phyloP scores from a whole-genome alignment of 1,140 invertebrate genomes.

The Drosophila nigrodunni region DNA sequence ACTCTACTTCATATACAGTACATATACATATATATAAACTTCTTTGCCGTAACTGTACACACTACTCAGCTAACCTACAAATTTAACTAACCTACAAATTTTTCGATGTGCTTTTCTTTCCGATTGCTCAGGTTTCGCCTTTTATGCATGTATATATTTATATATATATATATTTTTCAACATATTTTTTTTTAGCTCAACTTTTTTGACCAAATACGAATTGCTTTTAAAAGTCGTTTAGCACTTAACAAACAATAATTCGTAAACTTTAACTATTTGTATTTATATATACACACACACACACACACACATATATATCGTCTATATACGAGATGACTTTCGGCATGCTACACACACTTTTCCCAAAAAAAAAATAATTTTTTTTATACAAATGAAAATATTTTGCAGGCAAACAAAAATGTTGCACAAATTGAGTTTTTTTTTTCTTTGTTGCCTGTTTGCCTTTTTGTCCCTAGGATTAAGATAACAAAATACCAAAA shows the following conservation, averaged over 20 bases:
- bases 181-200: constrained; percentile 39
- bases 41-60: constrained; percentile 58
- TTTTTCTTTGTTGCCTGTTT: constrained; percentile 28
- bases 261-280: constrained; percentile 17
- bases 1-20: constrained; percentile 1
- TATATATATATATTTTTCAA: constrained; percentile 9
- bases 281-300: no score
- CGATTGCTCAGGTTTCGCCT: constrained; percentile 53
- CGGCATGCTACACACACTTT: background rate
- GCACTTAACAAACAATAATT: constrained; percentile 46
- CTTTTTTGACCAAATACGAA: constrained; percentile 47
- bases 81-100: constrained; percentile 46
- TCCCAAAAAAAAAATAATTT: constrained; percentile 1
- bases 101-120: constrained; percentile 70
- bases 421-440: constrained; percentile 15
- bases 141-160: constrained; percentile 21
- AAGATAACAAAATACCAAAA: background rate
- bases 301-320: constrained; percentile 23
- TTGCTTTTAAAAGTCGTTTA: constrained; percentile 38
- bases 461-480: constrained; percentile 31
- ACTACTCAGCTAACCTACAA: constrained; percentile 30
- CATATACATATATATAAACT: constrained; percentile 44
- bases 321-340: constrained; percentile 22
- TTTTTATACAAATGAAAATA: constrained; percentile 18
- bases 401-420: constrained; percentile 15